Conservation (phyloP, 2,888 invertebrate genomes). For the Exocentrus adspersus region DNA sequence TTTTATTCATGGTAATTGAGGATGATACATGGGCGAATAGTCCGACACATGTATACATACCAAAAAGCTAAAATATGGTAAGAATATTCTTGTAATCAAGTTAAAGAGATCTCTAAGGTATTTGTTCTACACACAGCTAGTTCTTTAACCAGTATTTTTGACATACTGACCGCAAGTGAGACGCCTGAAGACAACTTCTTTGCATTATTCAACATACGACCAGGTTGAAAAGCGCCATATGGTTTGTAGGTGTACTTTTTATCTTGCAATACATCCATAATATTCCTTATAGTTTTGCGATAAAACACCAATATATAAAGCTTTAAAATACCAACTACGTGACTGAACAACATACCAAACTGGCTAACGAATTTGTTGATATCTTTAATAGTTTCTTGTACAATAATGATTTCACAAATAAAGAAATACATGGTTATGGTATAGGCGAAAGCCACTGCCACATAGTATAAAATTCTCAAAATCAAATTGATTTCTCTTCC, state of each 20-base stretch:
- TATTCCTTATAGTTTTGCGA: conserved; percentile 15
- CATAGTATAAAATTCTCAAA: conserved; percentile 18
- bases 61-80: conserved; percentile 32
- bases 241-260: conserved; percentile 24
- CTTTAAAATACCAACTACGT: conserved; percentile 44
- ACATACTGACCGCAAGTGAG: conserved; percentile 27
- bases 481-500: conserved; percentile 10
- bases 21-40: conserved; percentile 45
- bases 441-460: conserved; percentile 20
- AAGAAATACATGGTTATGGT: conserved; percentile 17
- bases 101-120: no score
- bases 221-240: conserved; percentile 38
- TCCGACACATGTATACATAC: conserved; percentile 42
- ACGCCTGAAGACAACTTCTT: conserved; percentile 23
- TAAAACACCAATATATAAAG: conserved; percentile 38
- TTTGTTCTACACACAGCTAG: no score
- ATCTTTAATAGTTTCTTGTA: conserved; percentile 25
- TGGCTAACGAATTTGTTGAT: conserved; percentile 37
- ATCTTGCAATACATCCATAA: conserved; percentile 31
- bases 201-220: conserved; percentile 25
- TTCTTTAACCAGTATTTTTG: no score
- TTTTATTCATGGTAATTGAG: conserved; percentile 30
- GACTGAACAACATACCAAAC: conserved; percentile 45
- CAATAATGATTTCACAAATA: conserved; percentile 30
- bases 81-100: no score